These are phyloP conservation scores for Venustaconcha ellipsiformis DNA, from an alignment of 1,140 invertebrate species.

Conservation along the genomic window DNA sequence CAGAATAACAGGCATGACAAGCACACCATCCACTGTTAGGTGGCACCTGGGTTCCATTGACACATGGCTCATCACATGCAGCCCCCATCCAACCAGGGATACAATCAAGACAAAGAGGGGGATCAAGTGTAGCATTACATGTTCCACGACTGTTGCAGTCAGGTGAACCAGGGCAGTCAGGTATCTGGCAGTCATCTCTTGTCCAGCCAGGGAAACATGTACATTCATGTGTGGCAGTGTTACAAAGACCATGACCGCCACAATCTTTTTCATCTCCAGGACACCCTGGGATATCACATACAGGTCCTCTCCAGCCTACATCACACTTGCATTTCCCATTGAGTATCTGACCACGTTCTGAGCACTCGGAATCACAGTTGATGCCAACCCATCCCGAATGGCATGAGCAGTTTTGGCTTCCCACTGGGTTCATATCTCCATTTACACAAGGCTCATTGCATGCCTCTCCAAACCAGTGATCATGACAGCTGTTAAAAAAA, in stretches of 20 bases:
- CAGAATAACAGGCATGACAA: slow-evolving; percentile 40
- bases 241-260: slow-evolving; percentile 53
- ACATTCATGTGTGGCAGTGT: slow-evolving; percentile 48
- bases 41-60: slow-evolving; percentile 33
- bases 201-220: slow-evolving; percentile 55
- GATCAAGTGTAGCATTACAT: slow-evolving; percentile 35
- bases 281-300: slow-evolving; percentile 56
- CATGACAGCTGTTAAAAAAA: slow-evolving; percentile 20
- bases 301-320: slow-evolving; percentile 48
- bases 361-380: slow-evolving; percentile 55
- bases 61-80: slow-evolving; percentile 41
- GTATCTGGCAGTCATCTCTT: slow-evolving; percentile 38
- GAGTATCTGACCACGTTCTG: slow-evolving; percentile 45
- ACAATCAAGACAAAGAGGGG: slow-evolving; percentile 40
- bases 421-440: slow-evolving; percentile 43
- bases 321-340: slow-evolving; percentile 45
- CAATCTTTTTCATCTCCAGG: slow-evolving; percentile 49
- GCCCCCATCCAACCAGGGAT: slow-evolving; percentile 42
- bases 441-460: slow-evolving; percentile 50
- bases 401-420: slow-evolving; percentile 50
- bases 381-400: slow-evolving; percentile 52
- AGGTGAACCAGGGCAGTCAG: slow-evolving; percentile 47
- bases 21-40: slow-evolving; percentile 34
- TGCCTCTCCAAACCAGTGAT: slow-evolving; percentile 40
- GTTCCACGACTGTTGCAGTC: slow-evolving; percentile 42